These are phyloP conservation scores for Archivesica marissinica DNA, from an alignment of 1,140 invertebrate genomes.

Conservation along the genomic window DNA sequence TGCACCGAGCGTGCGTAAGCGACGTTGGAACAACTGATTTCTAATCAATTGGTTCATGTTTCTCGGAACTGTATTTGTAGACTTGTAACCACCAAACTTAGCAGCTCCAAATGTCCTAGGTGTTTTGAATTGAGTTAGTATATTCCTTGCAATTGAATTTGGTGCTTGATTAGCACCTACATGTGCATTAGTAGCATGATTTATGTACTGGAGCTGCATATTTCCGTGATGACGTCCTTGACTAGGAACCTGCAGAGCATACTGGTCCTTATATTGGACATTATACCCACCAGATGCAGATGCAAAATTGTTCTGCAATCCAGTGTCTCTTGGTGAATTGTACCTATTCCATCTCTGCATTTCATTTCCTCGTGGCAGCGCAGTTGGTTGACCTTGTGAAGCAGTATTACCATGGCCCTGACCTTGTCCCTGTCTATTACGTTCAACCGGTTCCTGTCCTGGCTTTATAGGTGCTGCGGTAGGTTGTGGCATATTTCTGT, in stretches of 20 bases:
- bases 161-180: background rate
- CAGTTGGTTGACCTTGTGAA: background rate
- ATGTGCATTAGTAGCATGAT: too few relatives aligned
- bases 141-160: background rate
- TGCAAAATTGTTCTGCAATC: background rate
- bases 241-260: background rate
- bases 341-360: background rate
- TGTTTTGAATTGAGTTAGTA: too few relatives aligned
- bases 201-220: background rate
- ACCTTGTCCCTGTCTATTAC: background rate
- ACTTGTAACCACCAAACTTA: too few relatives aligned
- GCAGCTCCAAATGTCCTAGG: too few relatives aligned
- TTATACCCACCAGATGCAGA: background rate
- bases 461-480: background rate
- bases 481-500: background rate
- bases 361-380: background rate
- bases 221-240: background rate
- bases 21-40: background rate
- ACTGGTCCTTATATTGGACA: background rate
- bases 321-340: background rate
- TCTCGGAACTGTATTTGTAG: slow-evolving; percentile 4
- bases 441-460: slow-evolving; percentile 16
- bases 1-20: background rate
- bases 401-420: background rate
- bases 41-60: background rate